These are phyloP conservation scores for Leptopilina clavipes DNA, from an alignment of 1,140 invertebrate species.

Conservation along the genomic window DNA sequence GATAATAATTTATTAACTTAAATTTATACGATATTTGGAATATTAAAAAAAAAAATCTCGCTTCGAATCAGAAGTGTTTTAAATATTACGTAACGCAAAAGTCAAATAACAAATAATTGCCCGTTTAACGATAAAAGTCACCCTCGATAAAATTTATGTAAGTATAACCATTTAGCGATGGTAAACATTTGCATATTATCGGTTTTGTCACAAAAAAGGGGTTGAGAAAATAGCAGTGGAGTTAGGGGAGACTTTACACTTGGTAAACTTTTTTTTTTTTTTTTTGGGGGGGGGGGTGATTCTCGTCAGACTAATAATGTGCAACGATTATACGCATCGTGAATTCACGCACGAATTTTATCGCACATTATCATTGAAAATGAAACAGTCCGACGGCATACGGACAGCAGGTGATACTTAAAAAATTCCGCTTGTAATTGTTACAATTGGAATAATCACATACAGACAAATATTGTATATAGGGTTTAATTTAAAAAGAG, in stretches of 20 bases:
- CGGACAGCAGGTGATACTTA: constrained; percentile 51
- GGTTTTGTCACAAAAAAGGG: constrained; percentile 35
- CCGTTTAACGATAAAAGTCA: constrained; percentile 45
- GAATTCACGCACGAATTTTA: constrained; percentile 54
- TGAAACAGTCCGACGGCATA: background rate
- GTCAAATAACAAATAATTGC: constrained; percentile 39
- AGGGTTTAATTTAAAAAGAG: too few relatives aligned
- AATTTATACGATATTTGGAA: too few relatives aligned
- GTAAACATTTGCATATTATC: constrained; percentile 59
- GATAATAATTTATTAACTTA: too few relatives aligned
- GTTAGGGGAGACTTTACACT: constrained; percentile 48
- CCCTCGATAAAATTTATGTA: constrained; percentile 43
- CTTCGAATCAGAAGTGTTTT: background rate
- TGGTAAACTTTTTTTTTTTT: background rate
- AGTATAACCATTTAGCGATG: constrained; percentile 49
- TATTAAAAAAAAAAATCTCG: too few relatives aligned
- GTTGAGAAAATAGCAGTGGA: constrained; percentile 38
- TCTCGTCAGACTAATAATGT: constrained; percentile 48
- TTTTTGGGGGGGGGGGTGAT: background rate
- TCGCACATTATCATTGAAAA: background rate
- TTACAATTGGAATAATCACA: constrained; percentile 29
- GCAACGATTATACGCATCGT: constrained; percentile 59
- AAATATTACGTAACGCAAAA: background rate
- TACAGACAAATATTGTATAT: too few relatives aligned
- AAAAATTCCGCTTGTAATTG: constrained; percentile 50